Evolutionary conservation across 2,113 vertebrate species (phyloP), one percentile per base, ranked within the genome.

Genomic region (Pithys albifrons): DNA sequence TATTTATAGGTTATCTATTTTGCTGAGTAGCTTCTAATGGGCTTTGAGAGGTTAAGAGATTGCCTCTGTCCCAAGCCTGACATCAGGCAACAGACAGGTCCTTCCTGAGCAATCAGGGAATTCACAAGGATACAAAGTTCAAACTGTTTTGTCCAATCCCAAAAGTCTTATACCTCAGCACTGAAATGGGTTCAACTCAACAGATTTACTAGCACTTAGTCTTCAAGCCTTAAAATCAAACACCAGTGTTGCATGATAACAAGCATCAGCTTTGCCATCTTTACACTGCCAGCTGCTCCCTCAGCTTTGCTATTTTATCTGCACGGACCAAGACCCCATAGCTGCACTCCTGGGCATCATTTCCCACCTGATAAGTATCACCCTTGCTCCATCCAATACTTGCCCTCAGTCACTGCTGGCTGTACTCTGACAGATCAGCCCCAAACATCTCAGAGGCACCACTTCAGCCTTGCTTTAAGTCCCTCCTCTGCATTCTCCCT

Each of bases 341-440:
- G 20, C 0, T 1, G 31, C 22, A 11, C 22, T 85, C 14, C 55
- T 62, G 65, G 35, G 62, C 67, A 72, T 16, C 39, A 13, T 29
- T 72, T 71, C 43, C 45, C 35, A 46, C 27, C 35, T 28, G 19
- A 29, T 12, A 3, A 74, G 25, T 1, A 59, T 6, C 22, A n/a
- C 55, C n/a, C 33, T 75, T 39, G 4, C 19, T 62, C 57, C 74
- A 59, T 1, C 13, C 73, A 81, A 46, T n/a, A 41, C 39, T n/a
- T 14, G 17, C 28, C 49, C 0, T 0, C n/a, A 27, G 41, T 37
- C 23, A 1, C 23, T 73, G 54, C 17, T 1, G 1, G 31, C 67
- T 73, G 48, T 76, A 15, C 20, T 6, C 29, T 35, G 19, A 25
- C 12, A 37, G 12, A 70, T 54, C 59, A 81, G 37, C 41, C 19